Evolutionary conservation across 2,113 vertebrate genomes (phyloP), one percentile per base, ranked within the genome.

Genomic region (Gallinago media): DNA sequence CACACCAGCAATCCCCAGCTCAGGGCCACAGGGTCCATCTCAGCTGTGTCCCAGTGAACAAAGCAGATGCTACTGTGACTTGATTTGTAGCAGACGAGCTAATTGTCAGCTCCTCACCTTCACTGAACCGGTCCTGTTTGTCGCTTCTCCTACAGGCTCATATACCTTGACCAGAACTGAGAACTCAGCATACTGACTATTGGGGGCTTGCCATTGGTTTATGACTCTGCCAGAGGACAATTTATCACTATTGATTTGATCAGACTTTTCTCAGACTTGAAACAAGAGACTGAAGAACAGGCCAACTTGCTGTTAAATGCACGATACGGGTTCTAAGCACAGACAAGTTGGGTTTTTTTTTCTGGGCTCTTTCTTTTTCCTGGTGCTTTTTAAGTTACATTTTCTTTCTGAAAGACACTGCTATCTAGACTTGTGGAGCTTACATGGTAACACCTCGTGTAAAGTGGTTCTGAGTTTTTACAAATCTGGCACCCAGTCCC

Each of bases 151-250:
- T 3, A 32, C 36, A 63, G 38, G 66, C 89, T 50, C 17, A 1
- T 32, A 20, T 26, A 31, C 55, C 82, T 50, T 86, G 89, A 58
- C 42, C 46, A 40, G 78, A 73, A 8, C 55, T 0, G 0, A 67
- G 67, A 80, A 40, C 55, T 73, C 2, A 0, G 50, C 71, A 50
- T 11, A 1, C 6, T 1, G 1, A 32, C 65, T 38, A 0, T 0
- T 32, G 56, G 31, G 58, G 63, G 10, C 18, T 80, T 88, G 85
- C 21, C 44, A 32, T 62, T 80, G 58, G 23, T 47, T 94, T 56
- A 9, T 71, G 12, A 42, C 68, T 93, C 65, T 88, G 52, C 36
- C 86, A 92, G 52, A 83, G 36, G 23, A 70, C 87, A 74, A 91
- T 68, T 77, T 74, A 77, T 54, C 22, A 21, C 67, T 54, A 11